Base-by-base conservation (phyloP, 2,797 vertebrate species). In the Notamacropus eugenii region DNA sequence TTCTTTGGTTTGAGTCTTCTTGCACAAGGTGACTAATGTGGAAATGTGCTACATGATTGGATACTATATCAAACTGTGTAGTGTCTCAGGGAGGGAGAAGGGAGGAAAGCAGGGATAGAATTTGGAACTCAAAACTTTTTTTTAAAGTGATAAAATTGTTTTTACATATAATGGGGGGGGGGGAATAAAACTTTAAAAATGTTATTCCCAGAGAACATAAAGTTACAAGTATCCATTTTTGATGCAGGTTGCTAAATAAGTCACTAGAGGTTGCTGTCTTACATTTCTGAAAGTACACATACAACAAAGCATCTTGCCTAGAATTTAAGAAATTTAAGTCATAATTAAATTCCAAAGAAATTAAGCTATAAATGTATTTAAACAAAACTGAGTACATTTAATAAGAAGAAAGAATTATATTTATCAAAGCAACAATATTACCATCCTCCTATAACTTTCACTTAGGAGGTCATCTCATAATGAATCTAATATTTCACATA, bases 201-300 rank as follows among this genome's bases (percentile, higher is more conserved):
- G 96, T 92, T 98, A 97, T 96, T 97, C 95, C 95, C 0, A 95
- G 98, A 98, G 96, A 97, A 98, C 95, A 97, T 8, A 96, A 97
- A 92, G 55, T 93, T 97, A 95, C 95, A 95, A 67, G 92, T 96
- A 97, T 93, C 97, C 96, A 97, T 97, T 98, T 98, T 96, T 95
- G 59, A 93, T 97, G 55, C 54, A 94, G 28, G 95, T 95, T 98
- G 97, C 96, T 97, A 98, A 98, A 96, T 97, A 98, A 98, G 97
- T 92, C 95, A 92, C 94, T 97, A 94, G 97, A 94, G 92, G 97
- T 93, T 92, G 57, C n/a, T 96, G 82, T 92, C 91, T 96, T 95
- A 90, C 93, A 94, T 56, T 95, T 96, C 94, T 90, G 97, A 98
- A 97, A 98, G 92, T 95, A 98, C 55, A 97, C 90, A 22, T 90